phyloP scores from a whole-genome alignment of 2,797 vertebrate species.

The Serranus cabrilla region DNA sequence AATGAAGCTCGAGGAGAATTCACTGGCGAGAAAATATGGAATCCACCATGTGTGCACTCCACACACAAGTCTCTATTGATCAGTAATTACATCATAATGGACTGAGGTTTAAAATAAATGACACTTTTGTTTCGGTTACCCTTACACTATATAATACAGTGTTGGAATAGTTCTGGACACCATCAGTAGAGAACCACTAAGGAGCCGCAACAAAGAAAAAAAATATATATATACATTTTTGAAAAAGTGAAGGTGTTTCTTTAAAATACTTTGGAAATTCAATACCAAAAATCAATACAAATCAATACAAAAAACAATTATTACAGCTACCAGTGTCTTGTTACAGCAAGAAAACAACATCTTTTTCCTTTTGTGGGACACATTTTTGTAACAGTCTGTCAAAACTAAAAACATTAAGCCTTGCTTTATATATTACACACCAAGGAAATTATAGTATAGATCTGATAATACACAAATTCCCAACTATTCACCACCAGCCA shows the following conservation, averaged over 20 bases:
- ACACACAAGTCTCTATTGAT: not conserved
- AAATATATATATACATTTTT: not conserved
- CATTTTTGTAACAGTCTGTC: not conserved
- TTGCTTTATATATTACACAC: not conserved
- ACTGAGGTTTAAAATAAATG: not conserved
- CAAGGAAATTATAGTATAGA: not conserved
- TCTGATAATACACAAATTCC: not conserved
- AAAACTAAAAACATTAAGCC: not conserved
- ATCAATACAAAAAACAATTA: not conserved
- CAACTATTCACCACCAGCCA: not conserved
- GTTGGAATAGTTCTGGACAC: not conserved
- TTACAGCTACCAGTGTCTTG: not conserved
- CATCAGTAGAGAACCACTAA: not conserved
- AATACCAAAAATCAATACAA: not conserved
- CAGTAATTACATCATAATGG: not conserved
- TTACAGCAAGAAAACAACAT: constrained; percentile 3
- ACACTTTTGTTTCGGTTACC: not conserved
- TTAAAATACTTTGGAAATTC: not conserved
- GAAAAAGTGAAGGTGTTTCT: not conserved
- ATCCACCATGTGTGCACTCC: not conserved
- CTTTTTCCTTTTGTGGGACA: not conserved
- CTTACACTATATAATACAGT: not conserved
- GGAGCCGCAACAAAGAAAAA: not conserved
- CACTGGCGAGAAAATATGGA: not conserved
- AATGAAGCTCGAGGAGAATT: constrained; percentile 11